Base-by-base conservation (phyloP, 2,113 vertebrate species). In the Barbus barbus region DNA sequence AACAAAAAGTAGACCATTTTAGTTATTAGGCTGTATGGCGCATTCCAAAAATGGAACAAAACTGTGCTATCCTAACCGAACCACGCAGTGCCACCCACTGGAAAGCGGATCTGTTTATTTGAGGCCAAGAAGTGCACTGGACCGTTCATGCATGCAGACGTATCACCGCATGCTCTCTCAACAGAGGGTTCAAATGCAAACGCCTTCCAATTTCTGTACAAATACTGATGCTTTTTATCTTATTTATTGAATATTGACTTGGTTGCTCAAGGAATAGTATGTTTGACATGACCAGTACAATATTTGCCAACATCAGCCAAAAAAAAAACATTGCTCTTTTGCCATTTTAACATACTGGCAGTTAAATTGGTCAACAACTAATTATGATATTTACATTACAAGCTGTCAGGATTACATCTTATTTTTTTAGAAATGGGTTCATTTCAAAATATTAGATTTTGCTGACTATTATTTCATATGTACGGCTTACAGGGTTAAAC, bases 171-270 rank as follows among this genome's bases (percentile, higher is more conserved):
- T 60, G 58, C 58, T 60, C 9, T 60, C 58, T 24, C n/a, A 1
- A 60, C n/a, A 58, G 9, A 61, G 12, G 60, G 60, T 26, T 26
- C 24, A n/a, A 26, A 61, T 26, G 60, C 16, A 67, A 31, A 67
- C 16, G 14, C 13, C 28, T 33, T 33, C 16, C 28, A 31, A 67
- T 33, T n/a, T 14, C 28, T 67, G 28, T 8, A 33, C 13, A 67
- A 33, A 33, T 33, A 33, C 28, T 31, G 16, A 16, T 67, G 28
- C 3, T 16, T 33, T 31, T 9, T 9, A 33, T 33, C 28, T 33
- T 31, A 67, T 67, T 33, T 8, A 67, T 67, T 67, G 63, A 67
- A 33, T 67, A 67, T 67, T 67, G 58, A 61, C 58, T 61, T 11
- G 2, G 14, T 18, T 65, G 13, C 14, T 33, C 28, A n/a, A 65